These are phyloP conservation scores for Cecidostiba fungosa DNA, from an alignment of 2,888 invertebrate genomes.

Conservation along the genomic window DNA sequence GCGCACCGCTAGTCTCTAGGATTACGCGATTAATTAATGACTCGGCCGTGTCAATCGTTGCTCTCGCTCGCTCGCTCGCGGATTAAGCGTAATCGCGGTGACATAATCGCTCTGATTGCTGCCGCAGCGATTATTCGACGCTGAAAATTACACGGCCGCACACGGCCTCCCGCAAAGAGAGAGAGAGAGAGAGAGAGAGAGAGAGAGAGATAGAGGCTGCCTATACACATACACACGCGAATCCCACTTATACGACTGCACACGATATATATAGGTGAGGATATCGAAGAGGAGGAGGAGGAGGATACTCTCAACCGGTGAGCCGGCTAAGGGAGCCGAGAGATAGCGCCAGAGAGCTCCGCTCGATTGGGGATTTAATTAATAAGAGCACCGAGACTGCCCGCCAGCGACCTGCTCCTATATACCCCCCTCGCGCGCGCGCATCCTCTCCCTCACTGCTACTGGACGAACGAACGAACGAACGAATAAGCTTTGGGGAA, in stretches of 20 bases:
- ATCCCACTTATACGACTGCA: conserved; percentile 14
- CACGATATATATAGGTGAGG: background rate
- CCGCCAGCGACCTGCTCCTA: background rate
- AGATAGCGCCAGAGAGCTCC: conserved; percentile 31
- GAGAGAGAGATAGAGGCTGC: conserved; percentile 23
- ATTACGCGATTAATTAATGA: conserved; percentile 76
- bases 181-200: conserved; percentile 4
- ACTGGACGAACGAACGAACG: background rate
- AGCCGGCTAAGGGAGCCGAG: conserved; percentile 26
- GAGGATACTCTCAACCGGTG: conserved; percentile 21
- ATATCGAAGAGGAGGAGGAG: conserved; percentile 39
- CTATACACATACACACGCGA: background rate
- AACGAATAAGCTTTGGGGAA: conserved; percentile 59
- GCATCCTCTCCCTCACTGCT: background rate
- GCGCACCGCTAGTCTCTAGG: conserved; percentile 62
- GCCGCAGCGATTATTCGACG: conserved; percentile 72
- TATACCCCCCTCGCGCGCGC: background rate
- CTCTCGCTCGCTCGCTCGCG: conserved; percentile 60
- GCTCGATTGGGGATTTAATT: conserved; percentile 63
- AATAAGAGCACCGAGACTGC: conserved; percentile 58
- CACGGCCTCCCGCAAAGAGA: conserved; percentile 55
- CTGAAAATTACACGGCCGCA: conserved; percentile 70
- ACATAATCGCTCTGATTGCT: conserved; percentile 75
- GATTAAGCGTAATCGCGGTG: conserved; percentile 73
- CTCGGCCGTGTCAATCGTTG: conserved; percentile 73